A percentile compares a stretch with the other conserved stretches of the same genome.
Evolutionary conservation across 1,140 invertebrate genomes (phyloP).

Genomic region (Hylyphantes graminicola): DNA sequence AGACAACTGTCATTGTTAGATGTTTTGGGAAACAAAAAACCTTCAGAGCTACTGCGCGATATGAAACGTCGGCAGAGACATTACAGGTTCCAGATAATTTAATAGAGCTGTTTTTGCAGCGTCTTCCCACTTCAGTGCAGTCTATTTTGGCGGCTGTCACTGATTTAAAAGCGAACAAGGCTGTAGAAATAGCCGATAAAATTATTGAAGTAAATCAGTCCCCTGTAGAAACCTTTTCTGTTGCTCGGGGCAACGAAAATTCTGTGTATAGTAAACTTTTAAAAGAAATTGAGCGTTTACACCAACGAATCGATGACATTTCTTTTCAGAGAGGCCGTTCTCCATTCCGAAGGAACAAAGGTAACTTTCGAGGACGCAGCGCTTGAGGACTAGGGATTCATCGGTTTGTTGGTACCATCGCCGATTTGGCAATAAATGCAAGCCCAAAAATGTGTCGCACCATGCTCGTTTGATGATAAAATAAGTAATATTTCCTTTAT

Average conservation of each 20-base stretch:
- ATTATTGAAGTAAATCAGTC: not conserved
- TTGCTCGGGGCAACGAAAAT: not conserved
- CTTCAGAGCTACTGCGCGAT: not conserved
- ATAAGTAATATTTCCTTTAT: constrained; percentile 28
- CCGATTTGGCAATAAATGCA: not conserved
- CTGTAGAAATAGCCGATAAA: no score
- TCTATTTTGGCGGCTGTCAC: no score
- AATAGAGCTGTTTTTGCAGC: constrained; percentile 12
- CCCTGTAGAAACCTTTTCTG: not conserved
- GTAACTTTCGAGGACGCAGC: no score
- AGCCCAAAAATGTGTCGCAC: not conserved
- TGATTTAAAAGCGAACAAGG: no score
- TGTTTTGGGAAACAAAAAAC: not conserved
- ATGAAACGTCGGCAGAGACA: not conserved
- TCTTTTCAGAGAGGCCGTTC: not conserved
- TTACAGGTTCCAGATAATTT: not conserved
- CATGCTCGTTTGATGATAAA: not conserved
- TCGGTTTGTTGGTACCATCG: not conserved
- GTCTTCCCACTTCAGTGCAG: no score
- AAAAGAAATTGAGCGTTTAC: not conserved
- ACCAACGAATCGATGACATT: not conserved
- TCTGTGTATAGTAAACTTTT: not conserved
- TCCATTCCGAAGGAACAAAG: no score
- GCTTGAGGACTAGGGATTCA: not conserved
- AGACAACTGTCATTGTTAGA: no score